These are phyloP conservation scores for Neotoxoptera formosana DNA, from an alignment of 1,140 invertebrate genomes.

Conservation along the genomic window DNA sequence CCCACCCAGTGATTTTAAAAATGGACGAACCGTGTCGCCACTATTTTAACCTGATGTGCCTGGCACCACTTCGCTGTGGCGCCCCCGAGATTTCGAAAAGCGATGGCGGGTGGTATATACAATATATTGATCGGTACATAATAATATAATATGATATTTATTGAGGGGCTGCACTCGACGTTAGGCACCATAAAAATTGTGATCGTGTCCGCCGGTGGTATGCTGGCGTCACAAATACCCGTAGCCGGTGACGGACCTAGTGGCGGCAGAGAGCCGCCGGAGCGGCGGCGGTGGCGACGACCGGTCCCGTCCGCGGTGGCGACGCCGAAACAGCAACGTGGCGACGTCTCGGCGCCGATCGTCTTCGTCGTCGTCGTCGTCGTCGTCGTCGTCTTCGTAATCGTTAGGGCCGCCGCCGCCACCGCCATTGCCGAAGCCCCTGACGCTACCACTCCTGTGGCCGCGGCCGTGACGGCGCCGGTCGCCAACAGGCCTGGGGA, in stretches of 20 bases:
- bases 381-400: neutral
- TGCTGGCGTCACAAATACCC: neutral
- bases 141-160: no score
- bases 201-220: no score
- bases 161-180: no score
- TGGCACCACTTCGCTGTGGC: no score
- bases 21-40: no score
- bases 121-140: neutral
- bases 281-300: no score
- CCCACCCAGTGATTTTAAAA: no score
- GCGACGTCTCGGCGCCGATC: neutral
- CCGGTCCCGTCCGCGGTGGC: neutral
- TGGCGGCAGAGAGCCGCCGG: no score
- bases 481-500: conserved; percentile 70
- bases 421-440: neutral
- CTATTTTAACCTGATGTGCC: no score
- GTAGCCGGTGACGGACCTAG: neutral
- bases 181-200: no score
- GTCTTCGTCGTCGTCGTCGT: neutral
- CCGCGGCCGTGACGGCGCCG: neutral
- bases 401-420: neutral
- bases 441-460: neutral
- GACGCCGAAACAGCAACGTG: neutral
- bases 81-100: no score
- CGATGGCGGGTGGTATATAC: no score